These are phyloP conservation scores for Pangasianodon gigas DNA, from an alignment of 2,113 vertebrate species.

Conservation along the genomic window DNA sequence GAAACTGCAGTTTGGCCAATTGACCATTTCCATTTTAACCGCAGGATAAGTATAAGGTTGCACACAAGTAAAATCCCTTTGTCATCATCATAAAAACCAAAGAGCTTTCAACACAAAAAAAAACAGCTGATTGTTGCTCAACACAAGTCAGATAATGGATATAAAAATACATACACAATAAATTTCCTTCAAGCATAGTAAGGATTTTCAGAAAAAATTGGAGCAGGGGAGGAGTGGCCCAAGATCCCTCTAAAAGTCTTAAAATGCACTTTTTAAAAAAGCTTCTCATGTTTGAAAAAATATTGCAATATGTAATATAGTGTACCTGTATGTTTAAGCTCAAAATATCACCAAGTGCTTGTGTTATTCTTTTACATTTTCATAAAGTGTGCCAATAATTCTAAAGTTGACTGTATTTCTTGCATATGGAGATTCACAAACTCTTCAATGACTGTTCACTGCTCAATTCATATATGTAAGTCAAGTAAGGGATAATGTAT, in stretches of 20 bases:
- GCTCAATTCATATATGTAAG: not conserved
- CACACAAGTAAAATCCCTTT: not conserved
- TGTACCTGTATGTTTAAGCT: not conserved
- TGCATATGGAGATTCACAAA: not conserved
- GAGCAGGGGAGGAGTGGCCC: no score
- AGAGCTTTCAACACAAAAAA: not conserved
- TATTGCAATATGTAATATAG: not conserved
- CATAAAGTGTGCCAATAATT: not conserved
- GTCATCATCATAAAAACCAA: not conserved
- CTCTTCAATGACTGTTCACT: not conserved
- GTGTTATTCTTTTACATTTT: not conserved
- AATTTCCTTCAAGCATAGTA: not conserved
- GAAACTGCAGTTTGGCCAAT: not conserved
- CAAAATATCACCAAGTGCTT: not conserved
- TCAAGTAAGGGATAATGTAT: not conserved
- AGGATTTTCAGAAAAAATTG: not conserved
- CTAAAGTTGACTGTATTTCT: not conserved
- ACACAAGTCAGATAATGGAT: not conserved
- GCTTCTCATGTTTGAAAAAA: not conserved
- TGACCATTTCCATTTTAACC: not conserved
- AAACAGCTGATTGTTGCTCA: not conserved
- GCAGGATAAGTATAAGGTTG: not conserved
- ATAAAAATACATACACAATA: not conserved
- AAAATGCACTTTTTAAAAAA: not conserved
- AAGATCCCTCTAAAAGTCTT: not conserved